A percentile compares a stretch with the other conserved stretches of the same genome.
Evolutionary conservation across 1,140 invertebrate species (phyloP).

Genomic region (Anthonomus grandis): DNA sequence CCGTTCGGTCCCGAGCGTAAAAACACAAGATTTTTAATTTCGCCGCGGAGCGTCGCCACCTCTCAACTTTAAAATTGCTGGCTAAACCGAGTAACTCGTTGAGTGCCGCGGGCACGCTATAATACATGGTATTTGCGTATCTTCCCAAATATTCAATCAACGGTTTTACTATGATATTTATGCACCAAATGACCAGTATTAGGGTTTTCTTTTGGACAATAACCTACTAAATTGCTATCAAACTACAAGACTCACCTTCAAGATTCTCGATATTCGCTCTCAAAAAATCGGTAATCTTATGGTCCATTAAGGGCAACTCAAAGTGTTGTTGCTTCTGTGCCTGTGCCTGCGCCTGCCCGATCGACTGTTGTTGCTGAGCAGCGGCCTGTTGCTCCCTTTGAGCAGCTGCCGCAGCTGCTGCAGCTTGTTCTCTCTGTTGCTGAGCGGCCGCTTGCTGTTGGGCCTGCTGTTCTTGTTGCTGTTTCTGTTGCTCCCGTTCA

Average conservation of each 20-base stretch:
- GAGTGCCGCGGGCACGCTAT: too few species aligned
- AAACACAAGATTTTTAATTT: too few species aligned
- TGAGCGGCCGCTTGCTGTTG: constrained; percentile 40
- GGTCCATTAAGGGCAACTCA: constrained; percentile 52
- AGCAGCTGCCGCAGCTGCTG: constrained; percentile 30
- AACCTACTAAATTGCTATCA: too few species aligned
- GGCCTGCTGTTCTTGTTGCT: constrained; percentile 2
- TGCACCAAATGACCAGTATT: too few species aligned
- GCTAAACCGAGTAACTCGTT: too few species aligned
- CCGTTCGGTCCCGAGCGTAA: too few species aligned
- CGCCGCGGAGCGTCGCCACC: too few species aligned
- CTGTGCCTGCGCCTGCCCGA: constrained; percentile 30
- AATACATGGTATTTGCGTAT: too few species aligned
- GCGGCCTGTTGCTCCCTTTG: constrained; percentile 36
- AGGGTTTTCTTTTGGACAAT: neutral
- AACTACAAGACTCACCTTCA: constrained; percentile 55
- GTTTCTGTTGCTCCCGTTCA: too few species aligned
- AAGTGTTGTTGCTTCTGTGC: constrained; percentile 45
- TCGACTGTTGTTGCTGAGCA: constrained; percentile 22
- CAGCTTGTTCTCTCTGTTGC: constrained; percentile 33
- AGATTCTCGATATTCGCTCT: constrained; percentile 68
- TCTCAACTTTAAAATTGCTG: too few species aligned
- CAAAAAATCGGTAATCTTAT: constrained; percentile 59
- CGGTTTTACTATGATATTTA: too few species aligned
- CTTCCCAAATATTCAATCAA: too few species aligned